Base-by-base conservation (phyloP, 2,888 invertebrate species). In the Erebia palarica region DNA sequence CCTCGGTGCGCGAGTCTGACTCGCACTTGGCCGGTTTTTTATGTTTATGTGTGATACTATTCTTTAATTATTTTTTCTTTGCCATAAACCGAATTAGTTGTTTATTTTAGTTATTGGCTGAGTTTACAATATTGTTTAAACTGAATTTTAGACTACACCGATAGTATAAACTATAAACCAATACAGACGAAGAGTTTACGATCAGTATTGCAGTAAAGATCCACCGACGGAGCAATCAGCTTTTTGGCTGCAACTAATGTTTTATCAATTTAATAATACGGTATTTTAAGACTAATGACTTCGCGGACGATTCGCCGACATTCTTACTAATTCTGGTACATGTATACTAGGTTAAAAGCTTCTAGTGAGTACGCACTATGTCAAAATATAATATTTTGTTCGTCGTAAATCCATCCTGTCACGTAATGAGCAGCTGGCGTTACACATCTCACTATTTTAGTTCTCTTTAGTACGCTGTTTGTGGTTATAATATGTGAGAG, bases 391-490 rank as follows among this genome's bases (percentile, higher is more conserved):
- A 9, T 44, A 60, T 64, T 51, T 36, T 51, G 64, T 51, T 14
- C 13, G 64, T 64, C 64, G 27, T 64, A 64, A 64, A 64, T 64
- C 51, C 51, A 5, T 27, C 51, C 51, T 11, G 64, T 51, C 69
- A 53, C 65, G 72, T 72, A 72, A 72, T 60, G 59, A 18, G 55
- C 73, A 72, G 72, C 69, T 74, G 73, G 67, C 60, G 65, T 60
- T 49, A 64, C 67, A 60, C 44, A 13, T 73, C 73, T 51, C 51
- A 71, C 73, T 73, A 73, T 73, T 73, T 73, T 71, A 44, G 73
- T 69, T 14, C 18, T 9, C 21, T 64, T 27, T 18, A 21, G 9
- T n/a, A 7, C 44, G 14, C 0, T 27, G 14, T 42, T 42, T 9
- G n/a, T 42, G n/a, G 8, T n/a, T 51, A 7, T 51, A n/a, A 7